Percentiles rank a stretch among this genome's conserved stretches.
These are phyloP conservation scores for Sycophila sp. DNA, from an alignment of 1,140 invertebrate species.

Conservation along the genomic window DNA sequence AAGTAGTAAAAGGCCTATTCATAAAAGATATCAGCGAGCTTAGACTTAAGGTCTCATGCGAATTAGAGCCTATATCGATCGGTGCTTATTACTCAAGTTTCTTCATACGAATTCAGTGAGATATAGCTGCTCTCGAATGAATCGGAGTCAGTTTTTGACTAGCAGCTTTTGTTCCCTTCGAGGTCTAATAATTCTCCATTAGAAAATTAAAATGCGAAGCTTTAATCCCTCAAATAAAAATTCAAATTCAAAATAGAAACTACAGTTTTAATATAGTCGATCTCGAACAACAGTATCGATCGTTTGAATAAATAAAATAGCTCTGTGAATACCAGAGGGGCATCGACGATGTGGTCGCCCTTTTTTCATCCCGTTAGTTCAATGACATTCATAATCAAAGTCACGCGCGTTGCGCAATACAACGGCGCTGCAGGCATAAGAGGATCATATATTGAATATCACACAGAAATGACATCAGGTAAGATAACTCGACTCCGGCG, in stretches of 20 bases:
- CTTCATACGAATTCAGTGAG: background rate
- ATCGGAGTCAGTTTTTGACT: background rate
- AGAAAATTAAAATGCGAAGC: no score
- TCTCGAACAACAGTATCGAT: no score
- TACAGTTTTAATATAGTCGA: background rate
- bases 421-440: background rate
- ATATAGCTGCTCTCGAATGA: background rate
- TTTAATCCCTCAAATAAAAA: no score
- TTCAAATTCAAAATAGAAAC: no score
- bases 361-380: slow-evolving; percentile 28
- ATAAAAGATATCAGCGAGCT: no score
- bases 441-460: slow-evolving; percentile 7
- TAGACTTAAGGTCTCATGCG: no score
- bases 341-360: background rate
- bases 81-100: background rate
- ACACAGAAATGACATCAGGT: background rate
- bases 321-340: background rate
- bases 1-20: no score
- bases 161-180: no score
- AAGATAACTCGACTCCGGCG: background rate
- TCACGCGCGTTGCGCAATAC: background rate
- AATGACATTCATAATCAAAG: slow-evolving; percentile 27
- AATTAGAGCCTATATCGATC: no score
- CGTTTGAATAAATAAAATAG: background rate
- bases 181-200: no score